phyloP scores from a whole-genome alignment of 1,140 invertebrate genomes.

The Drosophila pandora region DNA sequence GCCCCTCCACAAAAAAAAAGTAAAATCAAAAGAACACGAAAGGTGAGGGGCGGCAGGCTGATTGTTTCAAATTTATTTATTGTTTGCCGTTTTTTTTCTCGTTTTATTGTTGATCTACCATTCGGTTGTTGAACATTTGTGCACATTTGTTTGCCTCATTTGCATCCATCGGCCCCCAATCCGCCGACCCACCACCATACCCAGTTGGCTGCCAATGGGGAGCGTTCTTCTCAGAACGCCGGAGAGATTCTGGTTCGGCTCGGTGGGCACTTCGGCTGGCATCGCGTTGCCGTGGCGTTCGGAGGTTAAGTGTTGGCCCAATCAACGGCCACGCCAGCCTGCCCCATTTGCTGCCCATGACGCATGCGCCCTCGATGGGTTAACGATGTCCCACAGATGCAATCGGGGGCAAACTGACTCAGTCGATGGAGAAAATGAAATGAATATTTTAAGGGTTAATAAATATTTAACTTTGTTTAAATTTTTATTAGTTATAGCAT shows the following conservation, averaged over 20 bases:
- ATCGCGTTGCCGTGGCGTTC: conserved; percentile 34
- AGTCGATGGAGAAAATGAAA: not conserved
- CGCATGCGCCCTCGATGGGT: conserved; percentile 57
- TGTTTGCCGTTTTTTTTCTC: conserved; percentile 43
- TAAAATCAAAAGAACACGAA: not conserved
- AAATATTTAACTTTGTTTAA: not conserved
- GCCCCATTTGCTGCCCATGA: conserved; percentile 71
- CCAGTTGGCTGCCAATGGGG: conserved; percentile 59
- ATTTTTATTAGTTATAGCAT: too few species aligned
- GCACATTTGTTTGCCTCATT: conserved; percentile 74
- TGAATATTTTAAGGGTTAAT: not conserved
- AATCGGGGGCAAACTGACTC: not conserved
- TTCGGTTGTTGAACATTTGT: conserved; percentile 60
- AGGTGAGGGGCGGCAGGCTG: conserved; percentile 22
- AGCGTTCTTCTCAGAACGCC: conserved; percentile 12
- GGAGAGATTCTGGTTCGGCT: conserved; percentile 19
- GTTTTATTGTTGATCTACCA: not conserved
- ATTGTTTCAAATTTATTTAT: conserved; percentile 65
- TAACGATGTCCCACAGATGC: not conserved
- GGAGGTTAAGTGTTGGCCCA: conserved; percentile 74
- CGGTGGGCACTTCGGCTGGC: not conserved
- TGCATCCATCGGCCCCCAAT: conserved; percentile 39
- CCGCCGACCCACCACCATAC: not conserved
- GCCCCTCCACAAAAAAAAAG: not conserved
- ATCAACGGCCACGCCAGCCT: conserved; percentile 62